A percentile compares a stretch with the other conserved stretches of the same genome.
Conservation (phyloP, 2,113 vertebrate species). For the Gopherus flavomarginatus region DNA sequence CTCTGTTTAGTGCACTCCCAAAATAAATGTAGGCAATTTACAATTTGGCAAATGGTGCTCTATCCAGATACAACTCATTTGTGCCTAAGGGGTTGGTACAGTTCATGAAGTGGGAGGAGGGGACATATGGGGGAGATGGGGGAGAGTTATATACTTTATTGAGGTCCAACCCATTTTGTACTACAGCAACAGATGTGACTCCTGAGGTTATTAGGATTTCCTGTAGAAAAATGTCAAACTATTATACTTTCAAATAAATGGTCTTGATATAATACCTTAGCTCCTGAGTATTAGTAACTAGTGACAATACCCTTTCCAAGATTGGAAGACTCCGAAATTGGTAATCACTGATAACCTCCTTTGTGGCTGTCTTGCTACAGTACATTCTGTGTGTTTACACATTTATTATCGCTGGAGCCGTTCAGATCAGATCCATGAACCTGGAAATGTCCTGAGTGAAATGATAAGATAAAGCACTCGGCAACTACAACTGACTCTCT, state of each 20-base stretch:
- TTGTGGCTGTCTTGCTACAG: conserved; percentile 35
- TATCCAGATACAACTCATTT: conserved; percentile 80
- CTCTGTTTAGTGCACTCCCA: conserved; percentile 86
- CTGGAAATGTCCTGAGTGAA: conserved; percentile 64
- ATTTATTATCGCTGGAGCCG: conserved; percentile 61
- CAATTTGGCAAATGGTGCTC: conserved; percentile 85
- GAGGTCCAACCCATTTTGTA: conserved; percentile 61
- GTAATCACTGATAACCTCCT: conserved; percentile 36
- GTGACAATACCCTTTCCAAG: conserved; percentile 56
- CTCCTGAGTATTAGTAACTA: conserved; percentile 5
- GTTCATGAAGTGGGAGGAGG: conserved; percentile 76
- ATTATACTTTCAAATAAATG: conserved; percentile 63
- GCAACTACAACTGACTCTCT: conserved; percentile 72
- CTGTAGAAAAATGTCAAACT: conserved; percentile 78
- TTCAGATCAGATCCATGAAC: conserved; percentile 63
- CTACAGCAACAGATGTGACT: conserved; percentile 77
- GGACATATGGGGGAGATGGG: conserved; percentile 71
- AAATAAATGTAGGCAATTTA: conserved; percentile 88
- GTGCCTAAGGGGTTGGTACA: conserved; percentile 82
- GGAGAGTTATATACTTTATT: conserved; percentile 40
- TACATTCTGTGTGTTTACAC: conserved; percentile 47
- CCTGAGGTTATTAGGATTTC: conserved; percentile 73
- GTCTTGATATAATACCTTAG: conserved; percentile 64
- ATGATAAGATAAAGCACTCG: conserved; percentile 68
- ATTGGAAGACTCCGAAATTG: conserved; percentile 52